Evolutionary conservation across 2,797 vertebrate genomes (phyloP), one percentile per base, ranked within the genome.

Genomic region (Molossus alvarezi): DNA sequence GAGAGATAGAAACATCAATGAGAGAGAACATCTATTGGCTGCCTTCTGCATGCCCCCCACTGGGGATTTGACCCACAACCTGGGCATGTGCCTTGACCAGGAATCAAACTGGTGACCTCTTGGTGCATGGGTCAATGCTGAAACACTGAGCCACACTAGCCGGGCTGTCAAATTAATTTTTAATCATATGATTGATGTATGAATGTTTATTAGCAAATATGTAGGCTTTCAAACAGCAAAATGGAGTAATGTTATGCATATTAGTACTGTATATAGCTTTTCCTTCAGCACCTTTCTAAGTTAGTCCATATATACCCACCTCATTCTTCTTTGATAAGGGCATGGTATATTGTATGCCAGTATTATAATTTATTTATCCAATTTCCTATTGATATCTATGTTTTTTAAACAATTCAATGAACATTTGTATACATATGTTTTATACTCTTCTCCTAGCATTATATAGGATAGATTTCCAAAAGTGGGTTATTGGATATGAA

Each of bases 151-250:
- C 41, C 41, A 41, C 41, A 41, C 41, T 41, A 6, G 41, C 41
- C 41, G 41, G 41, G 41, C 41, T 90, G 82, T 80, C 71, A 91
- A 77, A 90, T 65, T 80, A 72, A 87, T 64, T 92, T 41, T 94
- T 90, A 76, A 45, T 41, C 29, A 75, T 1, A 11, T 65, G 92
- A 83, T 64, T 62, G 55, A 71, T 73, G 6, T n/a, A 25, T 73
- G 37, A 88, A 90, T 83, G 11, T 82, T 77, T 95, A 60, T 60
- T 88, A 17, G 76, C 57, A 91, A 76, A 75, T 53, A 88, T 25
- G 4, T 37, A 69, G 58, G n/a, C 58, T 95, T 95, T 85, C 53
- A 65, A 37, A 95, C 88, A 86, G 25, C 55, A 89, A 84, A 92
- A 27, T 41, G 18, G 55, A n/a, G 41, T 89, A 55, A 65, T 87